Conservation (phyloP, 2,113 vertebrate genomes). For the Psophia crepitans region DNA sequence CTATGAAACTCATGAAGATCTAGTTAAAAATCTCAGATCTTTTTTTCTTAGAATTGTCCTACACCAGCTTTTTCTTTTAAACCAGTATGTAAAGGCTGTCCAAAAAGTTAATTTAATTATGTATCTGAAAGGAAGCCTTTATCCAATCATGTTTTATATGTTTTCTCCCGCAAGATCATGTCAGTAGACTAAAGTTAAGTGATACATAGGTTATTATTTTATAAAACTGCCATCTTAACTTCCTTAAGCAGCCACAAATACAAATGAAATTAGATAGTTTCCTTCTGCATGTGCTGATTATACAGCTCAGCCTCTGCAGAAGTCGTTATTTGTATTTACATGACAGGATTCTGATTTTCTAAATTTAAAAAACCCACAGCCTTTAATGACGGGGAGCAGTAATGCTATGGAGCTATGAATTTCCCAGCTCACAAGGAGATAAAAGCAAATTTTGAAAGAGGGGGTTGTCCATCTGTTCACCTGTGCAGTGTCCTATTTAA, state of each 20-base stretch:
- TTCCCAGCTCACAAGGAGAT: not conserved
- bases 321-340: not conserved
- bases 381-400: not conserved
- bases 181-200: conserved; percentile 25
- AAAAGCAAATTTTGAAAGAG: not conserved
- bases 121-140: conserved; percentile 16
- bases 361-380: not conserved
- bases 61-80: not conserved
- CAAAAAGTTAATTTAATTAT: not conserved
- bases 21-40: not conserved
- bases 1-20: not conserved
- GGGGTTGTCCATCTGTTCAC: not conserved
- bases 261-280: not conserved
- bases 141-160: not conserved
- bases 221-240: not conserved
- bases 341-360: not conserved
- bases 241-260: not conserved
- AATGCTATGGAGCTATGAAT: not conserved
- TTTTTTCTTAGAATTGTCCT: not conserved
- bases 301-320: not conserved
- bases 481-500: not conserved
- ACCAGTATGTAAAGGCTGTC: not conserved
- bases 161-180: not conserved
- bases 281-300: not conserved
- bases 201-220: not conserved